Base-by-base conservation (phyloP, 2,797 vertebrate genomes). In the Pitangus sulphuratus region DNA sequence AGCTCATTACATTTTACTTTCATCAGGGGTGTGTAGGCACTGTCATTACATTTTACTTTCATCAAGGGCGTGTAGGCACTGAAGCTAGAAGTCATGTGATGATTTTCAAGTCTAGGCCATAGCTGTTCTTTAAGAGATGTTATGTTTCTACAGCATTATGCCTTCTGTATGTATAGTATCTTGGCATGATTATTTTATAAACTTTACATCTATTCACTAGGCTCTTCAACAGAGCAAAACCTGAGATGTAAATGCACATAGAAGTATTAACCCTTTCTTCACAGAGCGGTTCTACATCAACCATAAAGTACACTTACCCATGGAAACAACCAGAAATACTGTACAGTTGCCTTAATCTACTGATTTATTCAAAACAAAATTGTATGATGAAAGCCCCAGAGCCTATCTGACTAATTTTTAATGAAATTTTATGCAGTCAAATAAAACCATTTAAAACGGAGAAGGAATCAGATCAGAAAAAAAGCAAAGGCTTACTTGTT, bases 161-260 rank as follows among this genome's bases (percentile, higher is more conserved):
- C 71, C 82, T 89, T 72, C 50, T 84, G 92, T 90, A 87, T 54
- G 65, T 68, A 50, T 5, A 87, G 25, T 15, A 25, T 39, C 65
- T 57, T 58, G n/a, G 65, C 82, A 95, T 81, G 86, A 95, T 70
- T 92, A 79, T 93, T 87, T 92, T 47, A 87, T 81, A 72, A 94
- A 57, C 40, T 77, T 87, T 85, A 77, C 42, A 92, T 83, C 69
- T 56, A 60, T 47, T 71, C 60, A 85, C 56, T 37, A 80, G 20
- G 44, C 26, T 93, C 37, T 74, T 84, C 37, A 70, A 48, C 20
- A 39, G 28, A 85, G 44, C 15, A 87, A 93, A 91, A 54, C 19
- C 26, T 9, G 33, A 61, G 35, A 81, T 30, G 18, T 14, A 90
- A 81, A 82, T 25, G 28, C 21, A 84, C 9, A 33, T 0, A 30